A percentile compares a stretch with the other conserved stretches of the same genome.
Conservation (phyloP, 2,113 vertebrate species). For the Ochotona princeps region DNA sequence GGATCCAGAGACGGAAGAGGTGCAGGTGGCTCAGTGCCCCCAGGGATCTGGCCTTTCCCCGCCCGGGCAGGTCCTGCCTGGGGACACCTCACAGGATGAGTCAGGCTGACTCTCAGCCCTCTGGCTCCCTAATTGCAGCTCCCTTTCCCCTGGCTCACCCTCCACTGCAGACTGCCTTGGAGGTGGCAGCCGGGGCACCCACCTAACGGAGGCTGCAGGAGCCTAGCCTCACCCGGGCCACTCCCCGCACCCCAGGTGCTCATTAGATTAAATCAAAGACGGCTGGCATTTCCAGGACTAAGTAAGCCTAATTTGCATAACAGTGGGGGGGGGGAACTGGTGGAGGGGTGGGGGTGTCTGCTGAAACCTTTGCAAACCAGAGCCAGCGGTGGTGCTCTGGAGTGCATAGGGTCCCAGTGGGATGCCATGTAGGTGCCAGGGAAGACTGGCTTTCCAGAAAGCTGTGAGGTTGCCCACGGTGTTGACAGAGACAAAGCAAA, state of each 20-base stretch:
- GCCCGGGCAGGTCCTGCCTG: too few relatives aligned
- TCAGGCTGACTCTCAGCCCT: not conserved
- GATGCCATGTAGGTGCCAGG: rapidly evolving
- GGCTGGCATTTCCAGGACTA: not conserved
- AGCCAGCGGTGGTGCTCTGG: not conserved
- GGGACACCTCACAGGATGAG: not conserved
- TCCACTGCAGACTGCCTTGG: not conserved
- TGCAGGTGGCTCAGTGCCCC: not conserved
- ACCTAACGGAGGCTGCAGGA: rapidly evolving
- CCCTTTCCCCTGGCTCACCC: not conserved
- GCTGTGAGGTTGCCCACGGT: not conserved
- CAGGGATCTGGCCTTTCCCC: too few relatives aligned
- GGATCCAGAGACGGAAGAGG: too few relatives aligned
- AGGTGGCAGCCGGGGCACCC: not conserved
- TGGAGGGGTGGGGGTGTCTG: not conserved
- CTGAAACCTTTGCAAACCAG: not conserved
- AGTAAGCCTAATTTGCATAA: not conserved
- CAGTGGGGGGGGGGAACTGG: not conserved
- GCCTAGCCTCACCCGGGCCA: not conserved
- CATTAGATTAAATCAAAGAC: not conserved
- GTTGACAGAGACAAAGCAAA: not conserved
- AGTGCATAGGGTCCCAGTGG: not conserved
- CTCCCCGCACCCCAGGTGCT: not conserved
- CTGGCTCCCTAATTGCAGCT: not conserved
- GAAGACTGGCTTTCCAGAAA: not conserved